Evolutionary conservation across 2,797 vertebrate genomes (phyloP), one percentile per base, ranked within the genome.

Genomic region (Tangara arthus): DNA sequence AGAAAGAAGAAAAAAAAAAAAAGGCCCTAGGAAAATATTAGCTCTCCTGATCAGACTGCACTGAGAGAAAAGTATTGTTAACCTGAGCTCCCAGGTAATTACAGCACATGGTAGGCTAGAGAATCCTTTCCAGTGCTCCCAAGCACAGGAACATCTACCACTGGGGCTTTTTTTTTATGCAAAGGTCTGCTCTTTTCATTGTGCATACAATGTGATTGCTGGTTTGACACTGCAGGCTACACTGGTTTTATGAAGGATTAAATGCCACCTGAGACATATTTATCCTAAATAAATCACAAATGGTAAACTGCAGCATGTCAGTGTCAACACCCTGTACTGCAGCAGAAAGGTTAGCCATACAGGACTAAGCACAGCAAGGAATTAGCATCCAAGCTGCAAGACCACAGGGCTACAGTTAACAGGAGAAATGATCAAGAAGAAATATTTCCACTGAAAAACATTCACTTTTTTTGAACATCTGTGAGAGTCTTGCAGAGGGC

Each of bases 251-350:
- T 97, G 97, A 98, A 98, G 97, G 98, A 98, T 97, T 98, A 98
- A 98, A 98, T 98, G 98, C 98, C 98, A 98, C 97, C 98, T 95
- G 97, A 98, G 98, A 98, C 98, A 97, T 97, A 97, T 98, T 98
- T 97, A 98, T 97, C 97, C 97, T 98, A 98, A 98, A 98, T 97
- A 98, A 98, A 98, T 98, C 98, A 98, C 97, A 95, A 96, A 97
- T 82, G 92, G 98, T 98, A 98, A 98, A 97, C 97, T 96, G 97
- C 97, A 96, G 97, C 97, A 96, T 97, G 98, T 98, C 98, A 97
- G 97, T 97, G 97, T 97, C 98, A 97, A 97, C 96, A 97, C 95
- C 97, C 97, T 86, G 97, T 97, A 92, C 97, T 94, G 97, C 93
- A 92, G 95, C 86, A 94, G 98, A 97, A 98, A 98, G 98, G 98